A percentile compares a stretch with the other conserved stretches of the same genome.
These are phyloP conservation scores for Ceyx cyanopectus DNA, from an alignment of 2,113 vertebrate genomes.

Conservation along the genomic window DNA sequence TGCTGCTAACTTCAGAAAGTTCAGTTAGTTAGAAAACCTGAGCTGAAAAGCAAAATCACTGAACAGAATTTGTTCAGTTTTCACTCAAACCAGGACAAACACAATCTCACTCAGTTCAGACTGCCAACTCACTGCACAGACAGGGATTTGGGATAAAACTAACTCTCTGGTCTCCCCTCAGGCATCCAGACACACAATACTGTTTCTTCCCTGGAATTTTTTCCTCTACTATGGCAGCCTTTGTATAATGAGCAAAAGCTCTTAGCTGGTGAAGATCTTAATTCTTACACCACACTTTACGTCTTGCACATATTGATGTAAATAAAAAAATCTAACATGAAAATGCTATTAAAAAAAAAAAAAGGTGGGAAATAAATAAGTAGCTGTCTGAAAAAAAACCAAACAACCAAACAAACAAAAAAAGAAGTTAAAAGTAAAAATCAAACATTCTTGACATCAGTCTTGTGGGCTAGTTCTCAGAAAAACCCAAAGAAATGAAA, in stretches of 20 bases:
- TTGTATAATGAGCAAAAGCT: neutral
- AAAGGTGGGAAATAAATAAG: neutral
- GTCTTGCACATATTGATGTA: neutral
- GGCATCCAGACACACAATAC: neutral
- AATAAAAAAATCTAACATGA: neutral
- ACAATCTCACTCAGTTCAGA: neutral
- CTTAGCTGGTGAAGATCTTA: neutral
- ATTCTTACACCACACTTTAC: fast-evolving
- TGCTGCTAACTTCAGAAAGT: no score
- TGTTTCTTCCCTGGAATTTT: neutral
- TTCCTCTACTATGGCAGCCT: neutral
- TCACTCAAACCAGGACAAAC: neutral
- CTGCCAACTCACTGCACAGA: neutral
- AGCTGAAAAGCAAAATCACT: no score
- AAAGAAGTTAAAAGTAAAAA: neutral
- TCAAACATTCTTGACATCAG: neutral
- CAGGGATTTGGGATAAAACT: neutral
- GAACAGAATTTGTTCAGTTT: no score
- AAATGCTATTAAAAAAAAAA: neutral
- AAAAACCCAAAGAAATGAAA: neutral
- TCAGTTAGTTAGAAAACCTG: no score
- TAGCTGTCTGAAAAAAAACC: neutral
- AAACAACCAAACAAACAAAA: no score
- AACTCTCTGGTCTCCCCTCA: neutral
- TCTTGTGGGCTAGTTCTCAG: neutral